Conservation (phyloP, 2,113 vertebrate genomes). For the Hydrochoerus hydrochaeris region DNA sequence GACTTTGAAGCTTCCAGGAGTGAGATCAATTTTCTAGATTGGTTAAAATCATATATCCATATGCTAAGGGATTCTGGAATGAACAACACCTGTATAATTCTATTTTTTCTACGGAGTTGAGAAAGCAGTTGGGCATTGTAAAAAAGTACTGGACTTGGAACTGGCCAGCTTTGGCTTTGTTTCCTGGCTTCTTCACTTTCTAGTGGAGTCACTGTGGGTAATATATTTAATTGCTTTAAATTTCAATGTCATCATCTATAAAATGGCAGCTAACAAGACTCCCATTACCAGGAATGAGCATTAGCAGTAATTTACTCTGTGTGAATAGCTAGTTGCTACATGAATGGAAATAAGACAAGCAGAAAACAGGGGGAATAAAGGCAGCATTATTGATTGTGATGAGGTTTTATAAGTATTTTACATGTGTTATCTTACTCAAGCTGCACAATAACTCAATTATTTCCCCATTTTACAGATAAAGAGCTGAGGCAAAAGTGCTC, state of each 20-base stretch:
- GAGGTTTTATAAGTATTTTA: neutral
- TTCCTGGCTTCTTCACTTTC: neutral
- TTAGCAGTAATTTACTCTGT: conserved; percentile 32
- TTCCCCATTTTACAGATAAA: neutral
- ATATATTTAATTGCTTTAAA: conserved; percentile 10
- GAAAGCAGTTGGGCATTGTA: neutral
- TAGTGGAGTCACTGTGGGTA: neutral
- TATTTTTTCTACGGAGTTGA: neutral
- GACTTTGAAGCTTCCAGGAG: neutral
- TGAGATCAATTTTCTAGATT: neutral
- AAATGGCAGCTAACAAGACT: neutral
- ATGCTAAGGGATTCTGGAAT: neutral
- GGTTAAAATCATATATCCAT: neutral
- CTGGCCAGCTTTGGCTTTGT: conserved; percentile 15
- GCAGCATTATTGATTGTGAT: neutral
- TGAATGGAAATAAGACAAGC: neutral
- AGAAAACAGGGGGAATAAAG: neutral
- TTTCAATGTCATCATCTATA: neutral
- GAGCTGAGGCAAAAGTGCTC: neutral
- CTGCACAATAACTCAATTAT: neutral
- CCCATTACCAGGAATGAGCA: neutral
- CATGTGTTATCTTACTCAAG: neutral
- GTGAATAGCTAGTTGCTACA: neutral
- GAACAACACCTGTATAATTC: neutral
- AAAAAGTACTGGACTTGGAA: neutral